Base-by-base conservation (phyloP, 2,113 vertebrate genomes). In the human (Homo sapiens) region DNA sequence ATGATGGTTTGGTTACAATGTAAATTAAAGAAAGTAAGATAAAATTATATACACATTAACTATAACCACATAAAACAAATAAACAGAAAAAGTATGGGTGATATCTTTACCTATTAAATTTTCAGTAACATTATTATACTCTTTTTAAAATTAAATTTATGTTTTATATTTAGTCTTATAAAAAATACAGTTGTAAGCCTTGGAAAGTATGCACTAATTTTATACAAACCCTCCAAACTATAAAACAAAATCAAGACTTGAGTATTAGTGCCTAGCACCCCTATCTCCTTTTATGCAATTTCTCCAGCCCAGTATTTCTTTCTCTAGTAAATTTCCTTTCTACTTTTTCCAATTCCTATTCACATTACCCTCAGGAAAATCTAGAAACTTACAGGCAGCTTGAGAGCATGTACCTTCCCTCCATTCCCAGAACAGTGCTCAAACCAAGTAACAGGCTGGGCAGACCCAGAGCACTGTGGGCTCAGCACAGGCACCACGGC, bases 71-170 rank as follows among this genome's bases (percentile, higher is more conserved):
- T 57, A 70, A 83, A 48, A 81, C 50, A 70, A 83, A 48, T 30
- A 88, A 90, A 79, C 2, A 48, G n/a, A 80, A 92, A 92, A 88
- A 88, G 30, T 38, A 66, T 5, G 0, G 11, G 8, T 78, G 59
- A 14, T 30, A 50, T 30, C 20, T 82, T 68, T 52, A 64, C 38
- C 73, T 72, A 75, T 72, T 45, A 81, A 89, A 70, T 86, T 81
- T 78, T 97, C 1, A 55, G 16, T 50, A 64, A 82, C 0, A 1
- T 55, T 76, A 50, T 35, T 70, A 40, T 2, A 40, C 43, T 50
- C 22, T 48, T 94, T 81, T 68, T 79, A 70, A 96, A 90, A 87
- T 3, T 66, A 52, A 84, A 35, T 14, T n/a, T 92, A 95, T 89
- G 22, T 45, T 61, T 90, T 89, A 57, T 76, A 76, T 23, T 92